Evolutionary conservation across 2,113 vertebrate species (phyloP), one percentile per base, ranked within the genome.

Genomic region (Xiphorhynchus elegans): DNA sequence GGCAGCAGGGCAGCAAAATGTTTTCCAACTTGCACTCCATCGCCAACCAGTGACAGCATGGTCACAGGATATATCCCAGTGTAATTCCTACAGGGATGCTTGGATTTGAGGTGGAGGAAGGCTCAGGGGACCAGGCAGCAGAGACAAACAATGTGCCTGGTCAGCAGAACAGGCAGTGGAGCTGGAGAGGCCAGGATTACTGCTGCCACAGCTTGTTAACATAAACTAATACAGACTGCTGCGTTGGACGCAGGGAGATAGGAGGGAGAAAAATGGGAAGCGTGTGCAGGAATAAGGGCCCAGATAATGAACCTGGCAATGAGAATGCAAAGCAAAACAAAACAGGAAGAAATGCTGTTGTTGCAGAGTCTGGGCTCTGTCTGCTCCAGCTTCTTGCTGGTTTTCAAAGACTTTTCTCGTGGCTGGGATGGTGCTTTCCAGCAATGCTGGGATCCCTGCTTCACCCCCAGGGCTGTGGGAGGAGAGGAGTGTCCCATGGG

Each of bases 181-280:
- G 63, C 78, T 13, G 56, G 74, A 23, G 93, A 70, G 94, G 90
- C 56, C 63, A 26, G 90, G 95, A 93, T 93, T 92, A 62, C 50
- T 68, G 77, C 93, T 95, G 92, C 96, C 91, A 93, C 95, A 94
- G 92, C 95, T 96, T 96, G 96, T 96, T 96, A 97, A 95, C 95
- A 95, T 94, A 91, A 96, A 93, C 94, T 95, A 95, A 97, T 96
- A 88, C 93, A 87, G 95, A 76, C 89, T 73, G 89, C 96, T 62
- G 93, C 4, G 60, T 74, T 47, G 81, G 91, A 87, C 24, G 1
- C 47, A 0, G 81, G 17, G 91, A 95, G 95, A 95, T 91, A 96
- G 91, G 93, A 91, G 82, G 77, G 91, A 89, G 93, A 85, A 89
- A 95, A 96, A 97, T 93, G 89, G 95, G 96, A 95, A 93, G 95